A percentile compares a stretch with the other conserved stretches of the same genome.
phyloP scores from a whole-genome alignment of 2,113 vertebrate genomes.

The Python bivittatus region DNA sequence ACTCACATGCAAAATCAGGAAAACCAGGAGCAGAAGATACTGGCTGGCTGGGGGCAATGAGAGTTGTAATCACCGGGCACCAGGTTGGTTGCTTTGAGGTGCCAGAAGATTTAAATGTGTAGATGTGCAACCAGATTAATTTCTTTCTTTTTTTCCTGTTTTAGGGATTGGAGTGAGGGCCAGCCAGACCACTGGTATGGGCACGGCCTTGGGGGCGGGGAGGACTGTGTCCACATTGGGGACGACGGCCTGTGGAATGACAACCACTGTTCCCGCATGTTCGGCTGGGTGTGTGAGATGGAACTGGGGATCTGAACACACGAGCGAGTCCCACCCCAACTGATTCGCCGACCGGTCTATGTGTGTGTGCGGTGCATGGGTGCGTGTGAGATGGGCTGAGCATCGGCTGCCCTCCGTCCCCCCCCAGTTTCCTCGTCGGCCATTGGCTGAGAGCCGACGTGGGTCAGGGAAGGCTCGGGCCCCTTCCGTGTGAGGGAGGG shows the following conservation, averaged over 20 bases:
- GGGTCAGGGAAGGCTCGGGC: no score
- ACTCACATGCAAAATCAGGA: no score
- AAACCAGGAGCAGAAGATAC: no score
- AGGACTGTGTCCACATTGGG: conserved; percentile 73
- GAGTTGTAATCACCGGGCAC: neutral
- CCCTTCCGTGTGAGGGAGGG: no score
- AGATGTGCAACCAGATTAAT: no score
- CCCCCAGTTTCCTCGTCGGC: no score
- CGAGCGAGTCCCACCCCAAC: neutral
- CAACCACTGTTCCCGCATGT: conserved; percentile 58
- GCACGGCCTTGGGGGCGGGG: conserved; percentile 71
- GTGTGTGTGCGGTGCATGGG: neutral
- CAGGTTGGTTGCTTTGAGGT: neutral
- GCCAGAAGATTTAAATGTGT: no score
- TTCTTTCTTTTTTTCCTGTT: neutral
- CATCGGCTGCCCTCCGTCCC: no score
- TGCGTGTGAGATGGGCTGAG: no score
- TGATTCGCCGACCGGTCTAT: accelerated
- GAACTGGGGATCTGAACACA: neutral
- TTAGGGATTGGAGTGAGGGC: conserved; percentile 61
- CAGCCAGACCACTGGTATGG: conserved; percentile 72
- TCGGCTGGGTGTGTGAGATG: conserved; percentile 69
- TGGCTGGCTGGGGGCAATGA: neutral
- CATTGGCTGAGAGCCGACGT: no score
- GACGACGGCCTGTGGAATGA: conserved; percentile 63